Base-by-base conservation (phyloP, 2,797 vertebrate species). In the Tokudaia muenninki region DNA sequence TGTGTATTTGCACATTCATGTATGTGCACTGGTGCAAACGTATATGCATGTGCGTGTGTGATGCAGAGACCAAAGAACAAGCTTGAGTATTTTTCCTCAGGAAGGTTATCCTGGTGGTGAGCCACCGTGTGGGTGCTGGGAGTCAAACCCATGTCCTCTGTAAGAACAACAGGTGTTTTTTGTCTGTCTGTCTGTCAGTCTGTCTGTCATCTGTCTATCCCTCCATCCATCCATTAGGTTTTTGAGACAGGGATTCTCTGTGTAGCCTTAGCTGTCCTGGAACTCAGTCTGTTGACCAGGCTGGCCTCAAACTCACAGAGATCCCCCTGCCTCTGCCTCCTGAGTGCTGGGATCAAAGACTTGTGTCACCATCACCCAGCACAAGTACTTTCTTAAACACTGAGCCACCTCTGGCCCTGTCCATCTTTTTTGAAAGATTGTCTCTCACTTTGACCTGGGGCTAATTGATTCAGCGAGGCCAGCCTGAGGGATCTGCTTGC, bases 201-300 rank as follows among this genome's bases (percentile, higher is more conserved):
- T 24, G 26, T 19, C 14, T 3, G 12, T 8, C 0, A 0, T 44
- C 22, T 6, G 1, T 29, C 24, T 0, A 0, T 44, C 22, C 13
- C 2, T 29, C 24, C 13, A 9, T 77, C 12, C 19, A n/a, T 79
- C 6, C 52, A 55, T 10, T 34, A 55, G 29, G 9, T 10, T 79
- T 52, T 52, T 21, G 31, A n/a, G 31, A n/a, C 78, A 80, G 16
- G 17, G 29, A 52, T 79, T 34, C 31, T 79, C 31, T n/a, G 31
- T 55, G 31, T 80, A 55, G 19, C 1, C 4, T 17, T 55, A 50
- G 17, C 47, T 78, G 14, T 78, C 77, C 47, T 79, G 16, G 16
- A 34, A 79, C 13, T 80, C 50, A 70, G 29, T 67, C 65, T 41
- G 65, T 67, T 17, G 65, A 34, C 65, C 65, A 34, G 65, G 13